Evolutionary conservation across 2,113 vertebrate species (phyloP), one percentile per base, ranked within the genome.

Genomic region (Hipposideros armiger): DNA sequence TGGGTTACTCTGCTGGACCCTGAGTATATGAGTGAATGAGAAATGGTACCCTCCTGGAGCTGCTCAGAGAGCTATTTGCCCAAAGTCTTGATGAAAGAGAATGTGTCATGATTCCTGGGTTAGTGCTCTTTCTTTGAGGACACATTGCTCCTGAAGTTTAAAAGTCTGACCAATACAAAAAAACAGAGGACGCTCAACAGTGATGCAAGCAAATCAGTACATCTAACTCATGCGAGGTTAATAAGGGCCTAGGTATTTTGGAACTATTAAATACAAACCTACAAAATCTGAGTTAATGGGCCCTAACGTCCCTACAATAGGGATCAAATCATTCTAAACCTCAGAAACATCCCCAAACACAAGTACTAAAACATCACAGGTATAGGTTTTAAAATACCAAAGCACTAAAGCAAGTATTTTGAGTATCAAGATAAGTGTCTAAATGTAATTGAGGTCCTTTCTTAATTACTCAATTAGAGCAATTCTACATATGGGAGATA

Each of bases 401-500:
- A 87, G 47, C 70, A 96, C 56, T 90, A 97, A 95, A 84, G 42
- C n/a, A 92, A 87, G 60, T 90, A 76, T 87, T 94, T 85, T 69
- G 90, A 90, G 80, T 83, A 92, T 96, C 81, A 87, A 85, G 74
- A 73, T 54, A 95, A 94, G 76, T 56, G 87, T 84, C 97, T 95
- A 92, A 95, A 85, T 52, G 81, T 96, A 96, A 95, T 90, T 96
- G 92, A 98, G 94, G 90, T 95, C 90, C 56, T 95, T 88, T 36
- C 84, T 92, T 96, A 97, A 95, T 90, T 91, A 93, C 95, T 95
- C 87, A 93, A 73, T 96, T 95, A 94, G 97, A 90, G 76, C 52
- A 76, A 45, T 92, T 90, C 52, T 81, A 81, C 47, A 67, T 52
- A 20, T 36, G 56, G 74, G 60, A 86, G 42, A 56, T 45, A 86